Percentiles rank a stretch among this genome's conserved stretches.
phyloP scores from a whole-genome alignment of 2,888 invertebrate genomes.

The Melinopterus prodromus region DNA sequence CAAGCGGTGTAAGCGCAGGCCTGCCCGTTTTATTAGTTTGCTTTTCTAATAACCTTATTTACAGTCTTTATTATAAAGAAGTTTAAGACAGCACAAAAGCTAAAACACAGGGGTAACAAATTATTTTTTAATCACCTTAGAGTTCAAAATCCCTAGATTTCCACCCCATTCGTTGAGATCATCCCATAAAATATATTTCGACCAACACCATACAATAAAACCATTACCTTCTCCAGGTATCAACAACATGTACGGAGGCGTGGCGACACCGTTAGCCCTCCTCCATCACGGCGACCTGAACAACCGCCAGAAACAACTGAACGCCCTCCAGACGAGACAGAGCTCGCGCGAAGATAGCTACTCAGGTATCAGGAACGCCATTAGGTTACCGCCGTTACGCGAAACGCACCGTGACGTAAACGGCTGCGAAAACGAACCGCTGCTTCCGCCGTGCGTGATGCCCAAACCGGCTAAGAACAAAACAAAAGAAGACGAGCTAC shows the following conservation, averaged over 20 bases:
- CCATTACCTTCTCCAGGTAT: constrained; percentile 48
- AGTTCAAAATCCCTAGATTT: too few species aligned
- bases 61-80: too few species aligned
- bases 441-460: constrained; percentile 55
- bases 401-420: constrained; percentile 63
- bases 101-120: too few species aligned
- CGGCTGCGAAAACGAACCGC: constrained; percentile 69
- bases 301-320: constrained; percentile 64
- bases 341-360: constrained; percentile 54
- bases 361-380: constrained; percentile 57
- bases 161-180: too few species aligned
- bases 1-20: too few species aligned
- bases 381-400: constrained; percentile 65
- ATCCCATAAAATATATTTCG: too few species aligned
- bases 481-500: constrained; percentile 63
- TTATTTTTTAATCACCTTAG: too few species aligned
- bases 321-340: constrained; percentile 55
- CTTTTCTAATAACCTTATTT: too few species aligned
- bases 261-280: constrained; percentile 75
- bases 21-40: too few species aligned
- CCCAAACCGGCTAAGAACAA: constrained; percentile 52
- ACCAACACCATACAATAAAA: background rate
- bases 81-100: too few species aligned
- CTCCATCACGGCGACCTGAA: constrained; percentile 64
- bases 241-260: constrained; percentile 72